These are phyloP conservation scores for Protonemura montana DNA, from an alignment of 2,888 invertebrate genomes.

Conservation along the genomic window DNA sequence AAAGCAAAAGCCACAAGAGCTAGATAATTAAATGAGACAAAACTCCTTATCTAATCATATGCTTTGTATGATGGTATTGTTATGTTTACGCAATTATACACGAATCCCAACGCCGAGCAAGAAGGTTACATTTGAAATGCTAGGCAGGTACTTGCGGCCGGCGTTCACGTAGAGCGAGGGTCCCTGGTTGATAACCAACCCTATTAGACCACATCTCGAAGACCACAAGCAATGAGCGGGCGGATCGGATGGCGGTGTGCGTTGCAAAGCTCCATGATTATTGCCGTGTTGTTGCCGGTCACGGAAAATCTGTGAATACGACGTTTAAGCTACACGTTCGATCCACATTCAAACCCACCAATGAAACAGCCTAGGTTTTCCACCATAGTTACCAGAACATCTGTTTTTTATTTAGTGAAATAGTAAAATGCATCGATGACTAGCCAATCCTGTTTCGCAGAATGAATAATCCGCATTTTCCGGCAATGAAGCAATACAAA, in stretches of 20 bases:
- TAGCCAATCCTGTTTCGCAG: too few species aligned
- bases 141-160: constrained; percentile 10
- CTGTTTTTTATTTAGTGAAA: too few species aligned
- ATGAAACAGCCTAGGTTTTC: too few species aligned
- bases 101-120: background rate
- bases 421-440: too few species aligned
- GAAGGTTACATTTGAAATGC: background rate
- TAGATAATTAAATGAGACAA: background rate
- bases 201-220: constrained; percentile 1
- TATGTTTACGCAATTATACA: constrained; percentile 2
- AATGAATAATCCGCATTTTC: background rate
- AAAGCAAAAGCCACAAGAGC: too few species aligned
- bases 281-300: background rate
- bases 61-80: background rate
- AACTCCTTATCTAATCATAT: background rate
- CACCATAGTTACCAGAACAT: too few species aligned
- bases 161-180: background rate
- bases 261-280: background rate
- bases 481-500: background rate
- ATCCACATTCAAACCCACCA: too few species aligned
- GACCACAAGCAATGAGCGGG: constrained; percentile 3
- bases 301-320: background rate
- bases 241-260: background rate
- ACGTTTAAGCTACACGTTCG: background rate
- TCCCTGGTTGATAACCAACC: constrained; percentile 25